Conservation (phyloP, 2,888 invertebrate species). For the Thumatha senex region DNA sequence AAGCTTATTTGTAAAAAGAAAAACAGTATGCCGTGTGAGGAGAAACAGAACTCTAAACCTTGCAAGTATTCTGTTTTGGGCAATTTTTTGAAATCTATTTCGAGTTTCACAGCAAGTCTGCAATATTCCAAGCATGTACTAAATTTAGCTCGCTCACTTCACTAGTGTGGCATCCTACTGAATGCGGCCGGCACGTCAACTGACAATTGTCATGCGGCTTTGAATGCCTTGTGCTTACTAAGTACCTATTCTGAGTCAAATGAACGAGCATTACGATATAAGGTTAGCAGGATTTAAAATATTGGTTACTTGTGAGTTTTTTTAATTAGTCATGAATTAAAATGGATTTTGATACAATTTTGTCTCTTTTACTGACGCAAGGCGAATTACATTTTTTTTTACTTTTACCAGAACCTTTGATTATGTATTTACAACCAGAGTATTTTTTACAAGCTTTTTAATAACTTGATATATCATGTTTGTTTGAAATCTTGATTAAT, state of each 20-base stretch:
- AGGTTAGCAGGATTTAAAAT: no score
- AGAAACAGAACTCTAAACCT: neutral
- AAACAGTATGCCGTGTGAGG: neutral
- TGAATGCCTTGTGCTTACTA: neutral
- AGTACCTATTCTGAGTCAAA: neutral
- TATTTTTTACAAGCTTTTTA: no score
- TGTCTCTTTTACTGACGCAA: no score
- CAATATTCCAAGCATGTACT: constrained; percentile 22
- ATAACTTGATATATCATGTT: no score
- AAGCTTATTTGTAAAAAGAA: no score
- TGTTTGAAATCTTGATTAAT: no score
- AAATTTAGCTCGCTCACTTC: constrained; percentile 10
- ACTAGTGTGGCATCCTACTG: constrained; percentile 22
- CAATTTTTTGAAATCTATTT: neutral
- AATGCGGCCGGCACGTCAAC: constrained; percentile 1
- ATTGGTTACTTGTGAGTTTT: neutral
- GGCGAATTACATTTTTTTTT: no score
- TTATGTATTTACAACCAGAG: no score
- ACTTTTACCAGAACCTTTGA: no score
- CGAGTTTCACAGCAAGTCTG: constrained; percentile 3
- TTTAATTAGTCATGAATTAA: neutral
- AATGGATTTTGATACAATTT: no score
- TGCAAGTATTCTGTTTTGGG: no score
- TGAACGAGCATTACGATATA: neutral
- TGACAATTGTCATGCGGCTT: constrained; percentile 10